Percentiles rank a stretch among this genome's conserved stretches.
Evolutionary conservation across 35 echinoderm and acorn worm species (phyloP).

Genomic region (Hemicentrotus pulcherrimus): DNA sequence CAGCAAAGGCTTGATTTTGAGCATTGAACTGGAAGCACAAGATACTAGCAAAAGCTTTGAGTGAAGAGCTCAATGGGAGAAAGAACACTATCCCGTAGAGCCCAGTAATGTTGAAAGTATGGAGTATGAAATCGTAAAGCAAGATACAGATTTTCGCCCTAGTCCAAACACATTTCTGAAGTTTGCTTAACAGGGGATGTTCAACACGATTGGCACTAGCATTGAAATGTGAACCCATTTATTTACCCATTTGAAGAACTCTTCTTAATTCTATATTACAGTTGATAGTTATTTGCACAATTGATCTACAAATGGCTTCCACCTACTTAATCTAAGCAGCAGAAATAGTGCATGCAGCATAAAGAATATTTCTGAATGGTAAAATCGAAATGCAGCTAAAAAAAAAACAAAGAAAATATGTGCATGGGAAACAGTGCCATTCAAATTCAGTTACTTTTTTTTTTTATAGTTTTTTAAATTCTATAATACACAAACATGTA

Average conservation of each 20-base stretch:
- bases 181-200: too few relatives aligned
- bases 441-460: background rate
- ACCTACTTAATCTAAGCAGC: slow-evolving; percentile 27
- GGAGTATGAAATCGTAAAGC: too few relatives aligned
- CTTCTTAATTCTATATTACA: background rate
- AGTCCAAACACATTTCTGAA: too few relatives aligned
- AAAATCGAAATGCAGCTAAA: slow-evolving; percentile 31
- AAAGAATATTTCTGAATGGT: background rate
- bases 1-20: background rate
- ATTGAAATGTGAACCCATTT: background rate
- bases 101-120: too few relatives aligned
- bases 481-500: slow-evolving; percentile 13
- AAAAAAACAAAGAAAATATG: background rate
- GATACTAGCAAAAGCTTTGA: background rate
- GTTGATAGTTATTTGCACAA: background rate
- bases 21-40: background rate
- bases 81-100: too few relatives aligned
- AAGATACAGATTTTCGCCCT: too few relatives aligned
- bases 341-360: slow-evolving; percentile 37
- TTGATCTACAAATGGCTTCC: background rate
- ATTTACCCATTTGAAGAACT: background rate
- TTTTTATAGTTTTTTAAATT: background rate
- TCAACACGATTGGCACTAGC: too few relatives aligned
- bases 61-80: background rate
- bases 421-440: background rate